These are phyloP conservation scores for Spatula clypeata DNA, from an alignment of 2,797 vertebrate genomes.

Conservation along the genomic window DNA sequence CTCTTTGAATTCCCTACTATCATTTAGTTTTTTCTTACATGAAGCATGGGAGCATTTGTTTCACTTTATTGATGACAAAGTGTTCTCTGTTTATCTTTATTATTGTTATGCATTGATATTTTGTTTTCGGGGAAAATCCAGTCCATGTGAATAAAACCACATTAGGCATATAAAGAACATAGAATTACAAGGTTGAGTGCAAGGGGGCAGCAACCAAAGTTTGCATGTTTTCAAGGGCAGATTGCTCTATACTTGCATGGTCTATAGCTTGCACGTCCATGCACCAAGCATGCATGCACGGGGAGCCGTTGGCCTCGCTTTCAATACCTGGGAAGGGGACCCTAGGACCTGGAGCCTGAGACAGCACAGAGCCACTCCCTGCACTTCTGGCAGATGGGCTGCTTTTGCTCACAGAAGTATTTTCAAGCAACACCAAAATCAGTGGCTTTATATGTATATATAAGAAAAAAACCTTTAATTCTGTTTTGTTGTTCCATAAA, in stretches of 20 bases:
- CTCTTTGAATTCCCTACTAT: neutral
- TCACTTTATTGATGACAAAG: constrained; percentile 16
- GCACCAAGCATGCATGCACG: accelerated
- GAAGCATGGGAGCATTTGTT: constrained; percentile 29
- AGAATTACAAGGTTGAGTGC: neutral
- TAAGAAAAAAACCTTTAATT: neutral
- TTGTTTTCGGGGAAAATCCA: constrained; percentile 15
- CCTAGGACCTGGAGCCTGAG: neutral
- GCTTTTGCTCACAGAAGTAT: neutral
- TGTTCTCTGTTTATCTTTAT: neutral
- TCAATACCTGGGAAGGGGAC: neutral
- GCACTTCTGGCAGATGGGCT: too few relatives aligned
- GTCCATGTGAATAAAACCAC: neutral
- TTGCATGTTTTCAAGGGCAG: neutral
- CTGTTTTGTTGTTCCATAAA: neutral
- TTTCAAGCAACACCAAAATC: neutral
- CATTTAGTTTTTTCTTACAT: neutral
- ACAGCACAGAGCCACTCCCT: neutral
- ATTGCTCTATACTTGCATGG: neutral
- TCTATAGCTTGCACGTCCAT: accelerated
- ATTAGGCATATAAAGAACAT: neutral
- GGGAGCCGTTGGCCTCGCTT: accelerated
- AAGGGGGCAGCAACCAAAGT: neutral
- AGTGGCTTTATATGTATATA: neutral
- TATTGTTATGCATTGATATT: neutral